Base-by-base conservation (phyloP, 2,797 vertebrate species). In the Schizopygopsis pylzovi region DNA sequence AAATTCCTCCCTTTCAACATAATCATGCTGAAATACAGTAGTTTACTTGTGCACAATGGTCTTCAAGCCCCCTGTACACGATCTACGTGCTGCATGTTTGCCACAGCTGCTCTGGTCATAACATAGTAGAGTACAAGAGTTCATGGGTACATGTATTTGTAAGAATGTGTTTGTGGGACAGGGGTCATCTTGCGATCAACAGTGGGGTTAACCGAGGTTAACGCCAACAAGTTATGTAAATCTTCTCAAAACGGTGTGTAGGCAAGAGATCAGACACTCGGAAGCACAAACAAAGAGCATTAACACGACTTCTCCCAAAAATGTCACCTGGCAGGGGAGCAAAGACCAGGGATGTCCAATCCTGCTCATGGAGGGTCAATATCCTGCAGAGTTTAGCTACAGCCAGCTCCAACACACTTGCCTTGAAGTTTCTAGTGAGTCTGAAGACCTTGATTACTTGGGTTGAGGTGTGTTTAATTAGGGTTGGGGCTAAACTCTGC, bases 31-130 rank as follows among this genome's bases (percentile, higher is more conserved):
- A 52, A 37, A 39, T 28, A 68, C 67, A 54, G 63, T 59, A 20
- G 47, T 59, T 41, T 65, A 25, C 18, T 70, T 41, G 79, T 22
- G n/a, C 18, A 39, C 52, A 71, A 1, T 16, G 18, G 37, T 84
- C 54, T 88, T 75, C 28, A 52, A 88, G 4, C 4, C 52, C 47
- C 1, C 37, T 6, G 15, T 45, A 28, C 54, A 9, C 61, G 33
- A 78, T 83, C 86, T 77, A 86, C 80, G 82, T 83, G 82, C 84
- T 82, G 49, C 52, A 67, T 90, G 88, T 79, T 92, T 91, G 92
- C 87, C 87, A 81, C 83, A 71, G 63, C 65, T 49, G 76, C 52
- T 54, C 49, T 75, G 76, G 68, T 61, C 80, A 79, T 83, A 88
- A 83, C 80, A 88, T 75, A 45, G 47, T 85, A 80, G 54, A 82